phyloP scores from a whole-genome alignment of 2,113 vertebrate species.

The Myotis brandtii region DNA sequence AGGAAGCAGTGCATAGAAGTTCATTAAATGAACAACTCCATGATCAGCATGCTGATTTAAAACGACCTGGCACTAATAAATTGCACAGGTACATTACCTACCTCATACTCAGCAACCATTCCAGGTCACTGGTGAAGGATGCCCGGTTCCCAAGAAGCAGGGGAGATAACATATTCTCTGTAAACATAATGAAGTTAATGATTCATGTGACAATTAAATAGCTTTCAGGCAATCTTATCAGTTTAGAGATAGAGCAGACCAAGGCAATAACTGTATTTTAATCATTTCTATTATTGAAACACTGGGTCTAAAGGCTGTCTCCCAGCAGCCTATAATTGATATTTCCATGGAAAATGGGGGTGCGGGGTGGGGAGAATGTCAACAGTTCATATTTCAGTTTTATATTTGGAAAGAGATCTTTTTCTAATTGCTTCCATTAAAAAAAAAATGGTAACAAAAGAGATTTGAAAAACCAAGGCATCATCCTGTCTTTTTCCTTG shows the following conservation, averaged over 20 bases:
- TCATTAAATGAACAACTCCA: constrained; percentile 68
- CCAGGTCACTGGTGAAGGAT: background rate
- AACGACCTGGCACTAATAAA: background rate
- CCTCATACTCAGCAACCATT: background rate
- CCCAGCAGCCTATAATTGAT: constrained; percentile 26
- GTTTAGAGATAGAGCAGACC: constrained; percentile 67
- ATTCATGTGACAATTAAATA: constrained; percentile 61
- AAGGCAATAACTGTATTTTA: constrained; percentile 71
- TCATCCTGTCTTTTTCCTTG: background rate
- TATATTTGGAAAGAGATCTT: constrained; percentile 45
- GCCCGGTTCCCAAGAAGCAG: background rate
- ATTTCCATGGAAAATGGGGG: constrained; percentile 35
- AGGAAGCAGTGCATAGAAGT: constrained; percentile 73
- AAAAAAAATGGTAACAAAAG: background rate
- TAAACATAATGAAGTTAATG: constrained; percentile 69
- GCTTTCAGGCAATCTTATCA: constrained; percentile 75
- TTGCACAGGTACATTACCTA: constrained; percentile 7
- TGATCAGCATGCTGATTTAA: constrained; percentile 53
- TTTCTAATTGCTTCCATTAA: background rate
- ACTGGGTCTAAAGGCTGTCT: constrained; percentile 1
- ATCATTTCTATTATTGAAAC: constrained; percentile 63
- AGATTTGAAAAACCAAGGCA: background rate
- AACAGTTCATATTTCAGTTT: constrained; percentile 64
- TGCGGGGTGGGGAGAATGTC: background rate
- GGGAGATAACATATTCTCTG: constrained; percentile 60